Evolutionary conservation across 2,113 vertebrate species (phyloP).

Genomic region (Brachypteracias leptosomus): DNA sequence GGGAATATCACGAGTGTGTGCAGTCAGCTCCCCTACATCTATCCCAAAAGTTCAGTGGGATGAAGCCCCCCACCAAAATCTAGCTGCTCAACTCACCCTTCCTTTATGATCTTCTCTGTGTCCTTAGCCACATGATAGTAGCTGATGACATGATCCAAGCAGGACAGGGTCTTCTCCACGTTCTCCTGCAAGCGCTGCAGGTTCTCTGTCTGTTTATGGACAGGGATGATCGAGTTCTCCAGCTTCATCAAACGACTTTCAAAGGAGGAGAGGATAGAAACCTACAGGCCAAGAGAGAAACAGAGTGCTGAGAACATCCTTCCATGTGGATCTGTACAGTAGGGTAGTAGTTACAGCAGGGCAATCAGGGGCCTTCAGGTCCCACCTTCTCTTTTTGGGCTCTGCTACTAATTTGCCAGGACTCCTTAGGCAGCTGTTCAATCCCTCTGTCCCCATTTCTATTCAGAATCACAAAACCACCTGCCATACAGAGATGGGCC

Average conservation of each 20-base stretch:
- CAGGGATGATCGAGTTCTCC: conserved; percentile 98
- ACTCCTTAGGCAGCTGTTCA: background rate
- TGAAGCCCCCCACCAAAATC: background rate
- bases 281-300: conserved; percentile 65
- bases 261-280: conserved; percentile 95
- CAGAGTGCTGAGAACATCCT: background rate
- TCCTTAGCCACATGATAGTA: conserved; percentile 98
- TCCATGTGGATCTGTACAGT: background rate
- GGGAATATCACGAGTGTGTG: background rate
- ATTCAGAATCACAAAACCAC: background rate
- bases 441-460: background rate
- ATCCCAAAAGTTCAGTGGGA: background rate
- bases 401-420: background rate
- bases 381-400: background rate
- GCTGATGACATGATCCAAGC: conserved; percentile 95
- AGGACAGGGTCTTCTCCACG: conserved; percentile 92
- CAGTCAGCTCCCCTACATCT: background rate
- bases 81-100: conserved; percentile 82
- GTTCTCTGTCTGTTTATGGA: conserved; percentile 97
- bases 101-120: conserved; percentile 92
- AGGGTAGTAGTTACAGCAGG: background rate
- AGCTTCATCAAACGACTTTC: conserved; percentile 97
- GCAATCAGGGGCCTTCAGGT: background rate
- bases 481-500: background rate
- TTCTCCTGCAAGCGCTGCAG: conserved; percentile 97